phyloP scores from a whole-genome alignment of 2,113 vertebrate genomes.

The Cygnus atratus region DNA sequence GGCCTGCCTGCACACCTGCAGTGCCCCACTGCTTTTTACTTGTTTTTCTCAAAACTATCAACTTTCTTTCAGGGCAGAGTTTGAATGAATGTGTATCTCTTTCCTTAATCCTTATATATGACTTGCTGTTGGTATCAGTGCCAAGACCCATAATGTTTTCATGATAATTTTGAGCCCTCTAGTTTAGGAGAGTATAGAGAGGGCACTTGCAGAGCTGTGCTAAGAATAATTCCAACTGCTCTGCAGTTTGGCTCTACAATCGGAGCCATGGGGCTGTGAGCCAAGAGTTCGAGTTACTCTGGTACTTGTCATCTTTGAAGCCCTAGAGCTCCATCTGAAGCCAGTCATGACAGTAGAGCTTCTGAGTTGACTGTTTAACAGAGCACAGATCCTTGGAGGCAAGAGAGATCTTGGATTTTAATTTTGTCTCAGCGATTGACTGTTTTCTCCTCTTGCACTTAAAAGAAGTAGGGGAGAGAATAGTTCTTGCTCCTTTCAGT shows the following conservation, averaged over 20 bases:
- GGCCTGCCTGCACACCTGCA: background rate
- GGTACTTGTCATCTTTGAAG: conserved; percentile 59
- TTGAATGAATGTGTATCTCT: background rate
- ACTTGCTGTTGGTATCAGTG: conserved; percentile 5
- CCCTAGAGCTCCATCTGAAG: conserved; percentile 61
- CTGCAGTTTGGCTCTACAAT: conserved; percentile 63
- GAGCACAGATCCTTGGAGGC: background rate
- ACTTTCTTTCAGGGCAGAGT: conserved; percentile 16
- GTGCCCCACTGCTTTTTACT: background rate
- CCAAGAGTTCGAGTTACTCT: conserved; percentile 63
- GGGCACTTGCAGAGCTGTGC: conserved; percentile 51
- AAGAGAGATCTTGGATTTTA: background rate
- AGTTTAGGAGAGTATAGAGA: conserved; percentile 44
- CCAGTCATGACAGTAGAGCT: conserved; percentile 14
- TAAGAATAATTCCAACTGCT: conserved; percentile 70
- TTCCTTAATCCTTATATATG: background rate
- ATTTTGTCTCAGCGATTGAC: background rate
- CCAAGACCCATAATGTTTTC: conserved; percentile 38
- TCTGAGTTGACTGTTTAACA: background rate
- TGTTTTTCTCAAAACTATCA: background rate
- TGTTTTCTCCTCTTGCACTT: background rate
- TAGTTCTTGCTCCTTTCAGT: background rate
- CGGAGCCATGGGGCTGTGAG: conserved; percentile 33
- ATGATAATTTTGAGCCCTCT: conserved; percentile 37
- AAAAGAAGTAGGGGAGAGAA: background rate